Base-by-base conservation (phyloP, 1,140 invertebrate genomes). In the Diorhabda carinulata region DNA sequence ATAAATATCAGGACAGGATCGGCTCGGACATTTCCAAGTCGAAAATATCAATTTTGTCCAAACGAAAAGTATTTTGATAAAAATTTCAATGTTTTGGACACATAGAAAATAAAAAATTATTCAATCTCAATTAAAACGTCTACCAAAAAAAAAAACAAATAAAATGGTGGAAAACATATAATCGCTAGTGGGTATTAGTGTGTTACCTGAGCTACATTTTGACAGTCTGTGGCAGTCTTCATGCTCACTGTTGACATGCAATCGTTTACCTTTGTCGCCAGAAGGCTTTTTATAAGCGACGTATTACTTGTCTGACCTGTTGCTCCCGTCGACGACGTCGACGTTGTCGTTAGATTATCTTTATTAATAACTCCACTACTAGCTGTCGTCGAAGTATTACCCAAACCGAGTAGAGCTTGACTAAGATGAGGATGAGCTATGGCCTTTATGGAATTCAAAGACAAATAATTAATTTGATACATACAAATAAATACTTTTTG, bases 191-290 rank as follows among this genome's bases (percentile, higher is more conserved):
- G 70, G 67, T 71, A 76, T 81, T 81, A 80, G 78, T 81, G 68
- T 79, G 81, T 82, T 82, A 82, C 81, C 81, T 82, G 80, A 74
- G 76, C 78, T 80, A 81, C 80, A 75, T 77, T 79, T 78, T 81
- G 80, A 74, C 79, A 79, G 78, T 81, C 80, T 78, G 78, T 77
- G 61, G 78, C 74, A 71, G 76, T 77, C 79, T 70, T 80, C 77
- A 80, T 78, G 83, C 79, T 72, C 78, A 82, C 75, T 79, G 81
- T 68, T 76, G 82, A 81, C 85, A 87, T 85, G 84, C 86, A 86
- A 81, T 86, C 84, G 86, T 89, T 83, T 85, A 95, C 90, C 86
- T 94, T 95, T 81, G 89, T 93, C 72, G 92, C 92, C 81, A 95
- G 82, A 66, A 95, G 85, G 83, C 89, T 93, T 84, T 94, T 94